Evolutionary conservation across 2,113 vertebrate species (phyloP), one percentile per base, ranked within the genome.

Genomic region (Larimichthys polyactis): DNA sequence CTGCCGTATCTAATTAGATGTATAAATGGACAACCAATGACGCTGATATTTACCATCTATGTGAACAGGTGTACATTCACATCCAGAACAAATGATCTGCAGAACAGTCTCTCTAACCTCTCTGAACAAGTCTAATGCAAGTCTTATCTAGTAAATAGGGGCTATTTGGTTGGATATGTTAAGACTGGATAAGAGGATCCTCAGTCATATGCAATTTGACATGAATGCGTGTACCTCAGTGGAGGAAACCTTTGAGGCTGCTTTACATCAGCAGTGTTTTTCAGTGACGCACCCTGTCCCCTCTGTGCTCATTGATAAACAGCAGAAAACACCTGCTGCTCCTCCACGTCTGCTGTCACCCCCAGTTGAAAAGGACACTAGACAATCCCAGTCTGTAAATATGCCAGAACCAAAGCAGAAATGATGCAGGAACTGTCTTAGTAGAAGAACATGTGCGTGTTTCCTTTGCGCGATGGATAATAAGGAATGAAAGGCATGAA

Each of bases 301-400:
- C 69, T 71, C 43, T 52, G 29, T 46, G 67, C 63, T 84, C 22
- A 46, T 11, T 85, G 85, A 90, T 73, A 84, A 89, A 91, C 82
- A 79, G 32, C 88, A 92, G 87, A 89, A 71, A 79, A 52, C 87
- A 90, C 84, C 88, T 82, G 87, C 84, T 81, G 75, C 69, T 75
- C 19, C 24, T 46, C 24, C 22, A 19, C 24, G 11, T 82, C 82
- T 3, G 46, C 84, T 73, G 75, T 86, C 85, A 76, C 62, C 11
- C 9, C 58, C 27, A 0, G 40, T 73, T 75, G 54, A 78, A 24
- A 64, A 32, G 57, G 55, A 89, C 58, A 79, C 24, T 24, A 36
- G 72, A 73, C 85, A 83, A 66, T 48, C 71, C 11, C 52, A 20
- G 29, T 22, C 2, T 65, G 67, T 62, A 85, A 72, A 84, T 11